phyloP scores from a whole-genome alignment of 2,888 invertebrate genomes.

The Ramazzottius varieornatus region DNA sequence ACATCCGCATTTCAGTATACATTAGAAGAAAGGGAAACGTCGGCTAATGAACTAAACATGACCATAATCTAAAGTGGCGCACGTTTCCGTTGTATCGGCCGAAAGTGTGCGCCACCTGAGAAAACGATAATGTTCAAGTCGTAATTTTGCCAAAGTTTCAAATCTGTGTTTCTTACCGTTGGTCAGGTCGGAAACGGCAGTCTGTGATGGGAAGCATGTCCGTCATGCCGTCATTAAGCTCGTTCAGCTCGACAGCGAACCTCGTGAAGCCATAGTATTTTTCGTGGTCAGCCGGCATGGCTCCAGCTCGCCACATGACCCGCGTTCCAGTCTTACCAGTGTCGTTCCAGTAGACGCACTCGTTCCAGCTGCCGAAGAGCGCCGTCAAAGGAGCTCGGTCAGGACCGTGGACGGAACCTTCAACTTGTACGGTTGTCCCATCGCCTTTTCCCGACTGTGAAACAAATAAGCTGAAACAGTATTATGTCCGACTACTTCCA shows the following conservation, averaged over 20 bases:
- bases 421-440: neutral
- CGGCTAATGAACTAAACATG: neutral
- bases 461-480: neutral
- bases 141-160: too few relatives aligned
- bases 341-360: neutral
- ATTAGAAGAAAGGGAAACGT: constrained; percentile 3
- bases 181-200: constrained; percentile 48
- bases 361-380: neutral
- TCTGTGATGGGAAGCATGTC: constrained; percentile 43
- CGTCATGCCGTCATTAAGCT: constrained; percentile 35
- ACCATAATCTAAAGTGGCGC: too few relatives aligned
- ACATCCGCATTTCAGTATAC: neutral
- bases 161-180: constrained; percentile 26
- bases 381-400: neutral
- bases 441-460: too few relatives aligned
- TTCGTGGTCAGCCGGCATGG: constrained; percentile 51
- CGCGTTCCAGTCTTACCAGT: neutral
- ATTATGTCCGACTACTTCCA: too few relatives aligned
- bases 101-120: too few relatives aligned
- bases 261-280: constrained; percentile 56
- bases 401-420: neutral
- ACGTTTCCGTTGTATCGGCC: too few relatives aligned
- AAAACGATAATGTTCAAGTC: too few relatives aligned
- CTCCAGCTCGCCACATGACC: constrained; percentile 25
- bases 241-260: constrained; percentile 58